These are phyloP conservation scores for Alitta virens DNA, from an alignment of 2,888 invertebrate genomes.

Conservation along the genomic window DNA sequence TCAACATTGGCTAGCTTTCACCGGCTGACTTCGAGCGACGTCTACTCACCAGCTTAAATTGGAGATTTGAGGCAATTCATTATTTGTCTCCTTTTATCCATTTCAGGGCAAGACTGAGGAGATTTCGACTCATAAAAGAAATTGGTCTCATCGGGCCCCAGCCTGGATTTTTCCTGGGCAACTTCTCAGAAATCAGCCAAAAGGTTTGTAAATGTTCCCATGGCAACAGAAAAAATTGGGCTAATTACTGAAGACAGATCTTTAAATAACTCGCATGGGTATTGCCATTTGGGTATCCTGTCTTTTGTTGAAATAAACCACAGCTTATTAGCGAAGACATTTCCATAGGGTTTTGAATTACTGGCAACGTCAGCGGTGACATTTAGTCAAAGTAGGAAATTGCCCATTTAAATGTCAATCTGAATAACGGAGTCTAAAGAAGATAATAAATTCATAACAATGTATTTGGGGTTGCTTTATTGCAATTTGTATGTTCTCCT, in stretches of 20 bases:
- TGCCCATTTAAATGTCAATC: not conserved
- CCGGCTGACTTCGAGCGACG: no score
- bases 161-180: conserved; percentile 2
- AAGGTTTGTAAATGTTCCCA: not conserved
- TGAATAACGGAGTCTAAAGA: not conserved
- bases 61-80: no score
- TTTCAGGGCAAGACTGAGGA: not conserved
- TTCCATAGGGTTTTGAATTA: not conserved
- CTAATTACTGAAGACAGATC: not conserved
- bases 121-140: not conserved
- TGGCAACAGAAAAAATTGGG: not conserved
- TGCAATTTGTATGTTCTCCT: not conserved
- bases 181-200: not conserved
- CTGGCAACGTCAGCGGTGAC: no score
- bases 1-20: no score
- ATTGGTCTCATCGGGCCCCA: conserved; percentile 2
- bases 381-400: no score
- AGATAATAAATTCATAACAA: not conserved
- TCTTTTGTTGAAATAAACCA: not conserved
- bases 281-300: no score
- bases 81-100: not conserved
- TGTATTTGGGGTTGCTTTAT: not conserved
- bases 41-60: no score
- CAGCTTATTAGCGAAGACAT: not conserved
- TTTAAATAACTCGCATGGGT: no score